These are phyloP conservation scores for Athetis lepigone DNA, from an alignment of 2,888 invertebrate genomes.

Conservation along the genomic window DNA sequence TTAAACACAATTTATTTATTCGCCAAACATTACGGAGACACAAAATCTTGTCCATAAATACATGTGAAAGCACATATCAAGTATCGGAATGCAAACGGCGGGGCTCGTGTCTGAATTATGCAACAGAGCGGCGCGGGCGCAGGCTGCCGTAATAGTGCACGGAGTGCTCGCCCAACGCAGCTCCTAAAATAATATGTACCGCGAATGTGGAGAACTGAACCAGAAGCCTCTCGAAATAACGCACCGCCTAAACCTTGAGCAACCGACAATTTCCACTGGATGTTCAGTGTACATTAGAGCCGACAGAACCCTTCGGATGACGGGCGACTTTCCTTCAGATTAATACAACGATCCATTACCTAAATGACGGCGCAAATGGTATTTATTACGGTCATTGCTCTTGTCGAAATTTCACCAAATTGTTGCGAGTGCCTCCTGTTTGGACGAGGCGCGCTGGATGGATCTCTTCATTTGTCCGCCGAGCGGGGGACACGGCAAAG, in stretches of 20 bases:
- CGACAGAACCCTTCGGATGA: constrained; percentile 26
- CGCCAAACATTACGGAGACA: constrained; percentile 90
- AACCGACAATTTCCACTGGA: constrained; percentile 1
- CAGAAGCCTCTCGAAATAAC: constrained; percentile 70
- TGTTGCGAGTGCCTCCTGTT: constrained; percentile 68
- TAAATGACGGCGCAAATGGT: constrained; percentile 80
- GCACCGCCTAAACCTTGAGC: constrained; percentile 67
- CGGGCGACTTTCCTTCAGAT: constrained; percentile 47
- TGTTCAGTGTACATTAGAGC: constrained; percentile 3
- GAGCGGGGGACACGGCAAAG: constrained; percentile 76
- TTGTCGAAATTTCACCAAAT: constrained; percentile 77
- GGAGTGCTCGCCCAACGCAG: constrained; percentile 76
- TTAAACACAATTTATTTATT: constrained; percentile 90
- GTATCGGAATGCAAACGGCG: constrained; percentile 90
- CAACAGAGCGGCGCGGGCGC: constrained; percentile 85
- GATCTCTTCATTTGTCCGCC: constrained; percentile 83
- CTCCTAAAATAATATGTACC: constrained; percentile 84
- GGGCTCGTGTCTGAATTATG: constrained; percentile 89
- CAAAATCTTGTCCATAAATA: constrained; percentile 91
- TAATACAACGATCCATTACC: constrained; percentile 78
- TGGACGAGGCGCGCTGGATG: constrained; percentile 54
- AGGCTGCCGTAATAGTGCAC: constrained; percentile 86
- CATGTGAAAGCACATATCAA: constrained; percentile 91
- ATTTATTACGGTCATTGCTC: constrained; percentile 78
- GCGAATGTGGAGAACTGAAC: constrained; percentile 66